Percentiles rank a stretch among this genome's conserved stretches.
phyloP scores from a whole-genome alignment of 37 sponge, comb jelly and placozoan genomes.

The Halichondria panicea region DNA sequence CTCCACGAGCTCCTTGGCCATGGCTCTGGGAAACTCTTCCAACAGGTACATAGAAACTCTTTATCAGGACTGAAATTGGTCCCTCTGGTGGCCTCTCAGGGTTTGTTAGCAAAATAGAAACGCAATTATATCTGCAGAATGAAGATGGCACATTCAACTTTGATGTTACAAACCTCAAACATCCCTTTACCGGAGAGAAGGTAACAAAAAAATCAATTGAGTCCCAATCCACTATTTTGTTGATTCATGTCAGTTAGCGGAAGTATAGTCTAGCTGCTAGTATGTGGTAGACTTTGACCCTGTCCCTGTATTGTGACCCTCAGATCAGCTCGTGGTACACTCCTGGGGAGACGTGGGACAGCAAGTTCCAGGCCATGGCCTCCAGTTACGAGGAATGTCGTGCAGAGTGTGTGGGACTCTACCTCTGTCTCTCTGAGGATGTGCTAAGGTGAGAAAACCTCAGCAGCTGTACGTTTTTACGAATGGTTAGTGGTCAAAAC shows the following conservation, averaged over 20 bases:
- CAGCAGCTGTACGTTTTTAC: not conserved
- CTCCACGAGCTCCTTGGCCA: slow-evolving; percentile 91
- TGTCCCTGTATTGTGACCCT: not conserved
- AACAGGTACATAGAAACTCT: slow-evolving; percentile 30
- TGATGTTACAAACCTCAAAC: slow-evolving; percentile 62
- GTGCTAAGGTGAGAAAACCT: slow-evolving; percentile 85
- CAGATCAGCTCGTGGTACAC: slow-evolving; percentile 79
- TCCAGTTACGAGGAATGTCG: slow-evolving; percentile 92
- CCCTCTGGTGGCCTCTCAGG: no score
- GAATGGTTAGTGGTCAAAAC: not conserved
- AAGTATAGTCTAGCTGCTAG: slow-evolving; percentile 7
- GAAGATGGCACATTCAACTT: slow-evolving; percentile 77
- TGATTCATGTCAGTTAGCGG: not conserved
- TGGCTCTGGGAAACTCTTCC: slow-evolving; percentile 85
- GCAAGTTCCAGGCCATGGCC: slow-evolving; percentile 63
- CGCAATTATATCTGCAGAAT: slow-evolving; percentile 40
- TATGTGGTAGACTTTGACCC: not conserved
- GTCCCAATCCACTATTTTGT: no score
- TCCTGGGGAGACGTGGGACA: slow-evolving; percentile 85
- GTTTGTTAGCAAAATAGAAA: no score
- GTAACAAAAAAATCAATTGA: no score
- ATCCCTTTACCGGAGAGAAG: slow-evolving; percentile 79
- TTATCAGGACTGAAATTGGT: no score
- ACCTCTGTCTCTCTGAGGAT: slow-evolving; percentile 71
- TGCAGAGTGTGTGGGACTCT: slow-evolving; percentile 94